Percentiles rank a stretch among this genome's conserved stretches.
These are phyloP conservation scores for Cathartes aura DNA, from an alignment of 2,113 vertebrate species.

Conservation along the genomic window DNA sequence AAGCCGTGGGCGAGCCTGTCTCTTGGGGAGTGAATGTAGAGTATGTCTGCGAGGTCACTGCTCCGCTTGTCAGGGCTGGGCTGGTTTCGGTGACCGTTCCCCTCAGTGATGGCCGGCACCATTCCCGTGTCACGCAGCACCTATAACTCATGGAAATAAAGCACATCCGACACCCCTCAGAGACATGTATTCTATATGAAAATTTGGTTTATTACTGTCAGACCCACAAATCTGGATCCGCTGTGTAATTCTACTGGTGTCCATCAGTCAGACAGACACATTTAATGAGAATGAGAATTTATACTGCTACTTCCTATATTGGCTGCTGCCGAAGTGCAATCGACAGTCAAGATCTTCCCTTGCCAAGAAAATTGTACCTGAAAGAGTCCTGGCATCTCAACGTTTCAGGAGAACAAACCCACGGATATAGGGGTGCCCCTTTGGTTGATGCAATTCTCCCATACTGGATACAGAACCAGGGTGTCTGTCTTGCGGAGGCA, in stretches of 20 bases:
- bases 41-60: background rate
- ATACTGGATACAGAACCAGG: background rate
- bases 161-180: conserved; percentile 66
- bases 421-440: background rate
- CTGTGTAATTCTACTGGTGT: conserved; percentile 78
- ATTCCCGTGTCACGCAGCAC: conserved; percentile 50
- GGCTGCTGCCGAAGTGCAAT: conserved; percentile 60
- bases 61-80: background rate
- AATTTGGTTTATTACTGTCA: conserved; percentile 84
- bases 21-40: background rate
- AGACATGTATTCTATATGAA: conserved; percentile 86
- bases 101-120: conserved; percentile 34
- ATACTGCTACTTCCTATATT: conserved; percentile 66
- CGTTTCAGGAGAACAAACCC: background rate
- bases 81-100: background rate
- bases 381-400: background rate
- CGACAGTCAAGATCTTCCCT: conserved; percentile 27
- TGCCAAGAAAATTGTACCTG: conserved; percentile 62
- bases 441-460: background rate
- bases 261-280: conserved; percentile 82
- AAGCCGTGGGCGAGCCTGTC: background rate
- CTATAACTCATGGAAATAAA: conserved; percentile 82
- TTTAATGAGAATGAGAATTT: conserved; percentile 81
- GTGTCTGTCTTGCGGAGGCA: background rate
- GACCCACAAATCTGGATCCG: conserved; percentile 81